Percentiles rank a stretch among this genome's conserved stretches.
Evolutionary conservation across 2,113 vertebrate species (phyloP).

Genomic region (Leiothrix lutea): DNA sequence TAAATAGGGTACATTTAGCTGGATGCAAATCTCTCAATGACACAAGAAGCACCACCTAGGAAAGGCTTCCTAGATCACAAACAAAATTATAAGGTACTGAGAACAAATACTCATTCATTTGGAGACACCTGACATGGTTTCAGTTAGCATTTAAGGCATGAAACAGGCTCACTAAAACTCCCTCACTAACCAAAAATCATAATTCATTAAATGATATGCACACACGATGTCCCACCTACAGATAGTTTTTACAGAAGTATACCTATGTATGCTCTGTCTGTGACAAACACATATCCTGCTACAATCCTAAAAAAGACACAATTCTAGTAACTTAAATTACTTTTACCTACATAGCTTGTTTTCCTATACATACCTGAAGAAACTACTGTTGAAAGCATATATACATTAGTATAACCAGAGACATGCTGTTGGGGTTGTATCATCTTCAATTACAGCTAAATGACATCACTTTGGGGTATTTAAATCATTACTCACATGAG

Average conservation of each 20-base stretch:
- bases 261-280: not conserved
- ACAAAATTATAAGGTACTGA: not conserved
- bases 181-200: not conserved
- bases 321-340: not conserved
- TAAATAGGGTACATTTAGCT: not conserved
- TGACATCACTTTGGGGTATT: slow-evolving; percentile 26
- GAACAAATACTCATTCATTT: not conserved
- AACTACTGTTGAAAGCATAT: not conserved
- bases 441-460: slow-evolving; percentile 40
- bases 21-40: slow-evolving; percentile 3
- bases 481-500: slow-evolving; percentile 41
- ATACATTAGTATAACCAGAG: not conserved
- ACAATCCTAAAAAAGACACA: not conserved
- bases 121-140: not conserved
- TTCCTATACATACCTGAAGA: not conserved
- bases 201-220: not conserved
- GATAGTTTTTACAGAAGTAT: not conserved
- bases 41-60: not conserved
- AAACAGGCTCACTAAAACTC: not conserved
- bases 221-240: accelerated
- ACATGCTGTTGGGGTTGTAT: not conserved
- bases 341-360: not conserved
- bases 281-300: not conserved
- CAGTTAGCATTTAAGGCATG: not conserved
- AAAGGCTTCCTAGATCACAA: slow-evolving; percentile 10